These are phyloP conservation scores for Montipora sp. DNA, from an alignment of 64 coral and sea anemone genomes.

Conservation along the genomic window DNA sequence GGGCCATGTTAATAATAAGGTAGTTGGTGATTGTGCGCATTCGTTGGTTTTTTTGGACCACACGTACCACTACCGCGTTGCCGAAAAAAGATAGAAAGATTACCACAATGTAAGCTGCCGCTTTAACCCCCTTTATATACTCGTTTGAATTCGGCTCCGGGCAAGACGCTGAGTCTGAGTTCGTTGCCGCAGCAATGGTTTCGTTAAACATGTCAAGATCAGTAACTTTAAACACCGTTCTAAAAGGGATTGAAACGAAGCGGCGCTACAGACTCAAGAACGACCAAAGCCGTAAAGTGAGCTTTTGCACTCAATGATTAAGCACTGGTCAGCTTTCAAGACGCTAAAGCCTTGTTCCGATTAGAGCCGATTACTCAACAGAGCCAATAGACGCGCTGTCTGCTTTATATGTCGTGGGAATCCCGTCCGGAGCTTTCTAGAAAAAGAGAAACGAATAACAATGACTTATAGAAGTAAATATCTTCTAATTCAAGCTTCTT, in stretches of 20 bases:
- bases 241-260: neutral
- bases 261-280: neutral
- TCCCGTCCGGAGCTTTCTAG: neutral
- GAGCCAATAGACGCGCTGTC: neutral
- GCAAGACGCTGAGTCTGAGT: slow-evolving; percentile 5
- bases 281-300: slow-evolving; percentile 23
- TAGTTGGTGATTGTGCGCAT: slow-evolving; percentile 75
- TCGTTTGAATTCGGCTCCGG: slow-evolving; percentile 8
- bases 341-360: neutral
- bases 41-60: slow-evolving; percentile 32
- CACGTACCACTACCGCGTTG: slow-evolving; percentile 51
- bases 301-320: slow-evolving; percentile 34
- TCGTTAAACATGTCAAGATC: slow-evolving; percentile 16
- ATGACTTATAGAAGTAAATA: neutral
- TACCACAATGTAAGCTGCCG: slow-evolving; percentile 23
- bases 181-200: neutral
- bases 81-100: slow-evolving; percentile 54
- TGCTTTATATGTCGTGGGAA: neutral
- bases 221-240: neutral
- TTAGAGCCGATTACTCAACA: neutral
- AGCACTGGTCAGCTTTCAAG: slow-evolving; percentile 1
- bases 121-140: slow-evolving; percentile 49
- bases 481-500: neutral
- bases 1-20: slow-evolving; percentile 56
- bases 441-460: slow-evolving; percentile 30